Evolutionary conservation across 1,140 invertebrate genomes (phyloP).

Genomic region (Sminthurides bifidus): DNA sequence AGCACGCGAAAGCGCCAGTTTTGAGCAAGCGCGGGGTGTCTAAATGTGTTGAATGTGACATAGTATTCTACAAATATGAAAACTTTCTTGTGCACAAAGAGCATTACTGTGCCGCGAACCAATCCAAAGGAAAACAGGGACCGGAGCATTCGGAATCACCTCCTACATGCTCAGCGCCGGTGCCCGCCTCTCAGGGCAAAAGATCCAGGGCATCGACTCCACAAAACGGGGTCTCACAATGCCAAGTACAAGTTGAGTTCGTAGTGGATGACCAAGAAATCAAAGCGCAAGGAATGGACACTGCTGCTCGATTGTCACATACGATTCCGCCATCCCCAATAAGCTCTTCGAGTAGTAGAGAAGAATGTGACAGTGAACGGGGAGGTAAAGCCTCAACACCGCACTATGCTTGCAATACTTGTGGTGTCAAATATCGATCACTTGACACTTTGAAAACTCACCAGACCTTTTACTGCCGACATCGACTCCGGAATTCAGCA

Average conservation of each 20-base stretch:
- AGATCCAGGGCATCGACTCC: neutral
- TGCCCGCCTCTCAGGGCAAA: neutral
- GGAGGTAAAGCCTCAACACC: no score
- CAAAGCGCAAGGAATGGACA: no score
- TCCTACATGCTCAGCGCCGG: no score
- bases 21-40: constrained; percentile 62
- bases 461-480: constrained; percentile 85
- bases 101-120: constrained; percentile 73
- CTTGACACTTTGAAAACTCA: constrained; percentile 85
- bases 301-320: no score
- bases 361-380: no score
- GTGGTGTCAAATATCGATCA: constrained; percentile 88
- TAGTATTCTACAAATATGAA: constrained; percentile 91
- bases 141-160: no score
- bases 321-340: no score
- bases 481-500: no score
- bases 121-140: neutral
- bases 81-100: constrained; percentile 89
- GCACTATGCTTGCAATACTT: constrained; percentile 72
- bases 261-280: no score
- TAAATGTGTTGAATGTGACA: constrained; percentile 91
- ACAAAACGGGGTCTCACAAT: neutral
- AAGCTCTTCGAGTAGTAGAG: no score
- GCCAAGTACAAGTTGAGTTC: no score
- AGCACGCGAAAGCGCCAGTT: constrained; percentile 35